Conservation (phyloP, 1,140 invertebrate genomes). For the Oscheius sp. region DNA sequence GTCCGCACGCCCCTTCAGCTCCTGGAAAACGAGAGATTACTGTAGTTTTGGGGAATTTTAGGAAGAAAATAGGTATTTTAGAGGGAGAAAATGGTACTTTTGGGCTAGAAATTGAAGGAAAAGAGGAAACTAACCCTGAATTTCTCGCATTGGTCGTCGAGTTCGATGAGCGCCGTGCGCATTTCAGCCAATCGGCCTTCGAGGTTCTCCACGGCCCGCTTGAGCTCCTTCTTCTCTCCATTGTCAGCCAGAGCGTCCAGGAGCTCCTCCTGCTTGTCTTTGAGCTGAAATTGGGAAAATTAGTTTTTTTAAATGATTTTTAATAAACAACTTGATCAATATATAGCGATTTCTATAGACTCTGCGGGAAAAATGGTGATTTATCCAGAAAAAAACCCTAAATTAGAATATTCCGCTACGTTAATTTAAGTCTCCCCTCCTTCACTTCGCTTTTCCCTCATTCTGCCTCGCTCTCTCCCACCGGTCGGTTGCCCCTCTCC, state of each 20-base stretch:
- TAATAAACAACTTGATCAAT: too few species aligned
- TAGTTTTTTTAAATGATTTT: too few species aligned
- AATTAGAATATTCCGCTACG: too few species aligned
- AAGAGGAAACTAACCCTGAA: not conserved
- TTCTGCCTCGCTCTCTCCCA: too few species aligned
- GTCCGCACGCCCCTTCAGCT: not conserved
- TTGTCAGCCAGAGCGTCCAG: not conserved
- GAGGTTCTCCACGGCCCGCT: not conserved
- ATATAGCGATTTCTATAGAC: too few species aligned
- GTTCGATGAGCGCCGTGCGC: not conserved
- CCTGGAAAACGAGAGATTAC: not conserved
- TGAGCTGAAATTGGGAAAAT: too few species aligned
- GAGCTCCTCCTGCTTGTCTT: slow-evolving; percentile 11
- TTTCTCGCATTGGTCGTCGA: slow-evolving; percentile 8
- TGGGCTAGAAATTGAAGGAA: not conserved
- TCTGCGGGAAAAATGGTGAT: too few species aligned
- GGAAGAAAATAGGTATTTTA: too few species aligned
- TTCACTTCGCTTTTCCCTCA: too few species aligned
- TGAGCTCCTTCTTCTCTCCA: slow-evolving; percentile 8
- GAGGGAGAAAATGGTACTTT: slow-evolving; percentile 17
- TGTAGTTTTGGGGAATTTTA: not conserved
- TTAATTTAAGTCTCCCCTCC: too few species aligned
- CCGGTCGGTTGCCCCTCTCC: too few species aligned
- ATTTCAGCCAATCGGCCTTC: not conserved
- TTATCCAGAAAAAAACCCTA: too few species aligned